phyloP scores from a whole-genome alignment of 2,797 vertebrate species.

The Eupleurogrammus muticus region DNA sequence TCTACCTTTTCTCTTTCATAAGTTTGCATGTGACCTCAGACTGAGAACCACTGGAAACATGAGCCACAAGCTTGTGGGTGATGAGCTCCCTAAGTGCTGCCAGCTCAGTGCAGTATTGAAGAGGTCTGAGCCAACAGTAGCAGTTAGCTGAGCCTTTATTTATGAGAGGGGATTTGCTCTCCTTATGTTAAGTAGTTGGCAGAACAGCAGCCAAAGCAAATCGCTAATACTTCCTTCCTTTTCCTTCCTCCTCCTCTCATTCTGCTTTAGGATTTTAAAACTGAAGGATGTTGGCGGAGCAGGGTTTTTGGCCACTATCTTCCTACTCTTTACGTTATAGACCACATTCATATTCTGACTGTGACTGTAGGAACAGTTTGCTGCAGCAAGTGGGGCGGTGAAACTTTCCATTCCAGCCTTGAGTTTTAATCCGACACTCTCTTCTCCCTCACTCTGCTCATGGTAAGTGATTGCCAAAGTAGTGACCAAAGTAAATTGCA shows the following conservation, averaged over 20 bases:
- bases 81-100: constrained; percentile 66
- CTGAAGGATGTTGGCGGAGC: constrained; percentile 33
- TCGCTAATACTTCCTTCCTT: constrained; percentile 59
- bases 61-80: constrained; percentile 55
- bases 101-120: constrained; percentile 50
- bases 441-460: background rate
- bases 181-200: constrained; percentile 66
- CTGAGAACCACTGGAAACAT: constrained; percentile 45
- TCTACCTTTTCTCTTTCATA: constrained; percentile 10
- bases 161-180: constrained; percentile 73
- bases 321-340: constrained; percentile 37
- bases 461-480: constrained; percentile 7
- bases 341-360: constrained; percentile 39
- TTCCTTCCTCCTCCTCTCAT: constrained; percentile 11
- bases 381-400: background rate
- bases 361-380: constrained; percentile 5
- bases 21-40: constrained; percentile 39
- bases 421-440: constrained; percentile 13
- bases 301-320: constrained; percentile 34
- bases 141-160: constrained; percentile 74
- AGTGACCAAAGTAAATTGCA: constrained; percentile 18
- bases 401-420: constrained; percentile 17
- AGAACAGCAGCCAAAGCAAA: constrained; percentile 66
- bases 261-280: constrained; percentile 40
- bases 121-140: constrained; percentile 63